phyloP scores from a whole-genome alignment of 2,113 vertebrate species.

The Vidua chalybeata region DNA sequence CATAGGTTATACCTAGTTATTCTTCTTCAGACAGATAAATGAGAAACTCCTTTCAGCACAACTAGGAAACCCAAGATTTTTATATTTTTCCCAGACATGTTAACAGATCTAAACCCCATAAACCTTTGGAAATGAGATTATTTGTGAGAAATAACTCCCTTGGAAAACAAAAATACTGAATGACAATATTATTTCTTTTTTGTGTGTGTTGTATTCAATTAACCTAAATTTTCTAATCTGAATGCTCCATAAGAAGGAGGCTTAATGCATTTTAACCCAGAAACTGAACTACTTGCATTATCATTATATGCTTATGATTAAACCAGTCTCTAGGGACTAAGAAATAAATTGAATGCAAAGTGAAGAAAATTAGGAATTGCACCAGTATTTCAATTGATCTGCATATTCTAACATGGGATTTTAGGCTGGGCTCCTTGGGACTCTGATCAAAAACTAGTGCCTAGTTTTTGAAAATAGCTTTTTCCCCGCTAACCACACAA shows the following conservation, averaged over 20 bases:
- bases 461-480: neutral
- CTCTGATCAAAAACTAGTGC: neutral
- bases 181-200: neutral
- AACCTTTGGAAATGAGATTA: neutral
- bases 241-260: neutral
- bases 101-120: neutral
- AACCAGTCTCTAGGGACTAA: neutral
- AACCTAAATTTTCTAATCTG: neutral
- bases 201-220: neutral
- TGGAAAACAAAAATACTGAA: neutral
- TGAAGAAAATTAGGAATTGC: constrained; percentile 20
- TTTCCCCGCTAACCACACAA: neutral
- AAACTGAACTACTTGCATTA: neutral
- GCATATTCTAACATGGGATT: neutral
- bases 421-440: neutral
- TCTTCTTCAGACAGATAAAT: neutral
- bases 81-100: neutral
- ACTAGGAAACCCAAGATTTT: neutral
- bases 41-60: neutral
- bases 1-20: neutral
- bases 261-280: constrained; percentile 10
- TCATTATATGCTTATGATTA: constrained; percentile 29
- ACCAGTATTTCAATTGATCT: neutral
- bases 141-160: neutral
- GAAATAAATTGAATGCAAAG: constrained; percentile 30